Evolutionary conservation across 2,888 invertebrate species (phyloP).

Genomic region (Eueremaeus valkanovi): DNA sequence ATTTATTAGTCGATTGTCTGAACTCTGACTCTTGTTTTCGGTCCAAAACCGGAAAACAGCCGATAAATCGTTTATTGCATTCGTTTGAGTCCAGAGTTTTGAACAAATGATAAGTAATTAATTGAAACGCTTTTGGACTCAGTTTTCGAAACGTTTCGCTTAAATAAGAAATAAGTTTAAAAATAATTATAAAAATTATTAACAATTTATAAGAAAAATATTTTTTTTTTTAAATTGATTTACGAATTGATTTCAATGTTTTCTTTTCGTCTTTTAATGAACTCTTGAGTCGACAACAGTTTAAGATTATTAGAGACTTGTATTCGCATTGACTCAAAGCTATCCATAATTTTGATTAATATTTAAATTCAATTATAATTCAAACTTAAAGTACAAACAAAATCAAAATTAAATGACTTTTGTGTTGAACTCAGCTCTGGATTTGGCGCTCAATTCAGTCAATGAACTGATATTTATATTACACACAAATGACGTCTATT

Average conservation of each 20-base stretch:
- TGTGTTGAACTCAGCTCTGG: too few relatives aligned
- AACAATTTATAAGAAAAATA: too few relatives aligned
- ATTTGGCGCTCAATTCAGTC: too few relatives aligned
- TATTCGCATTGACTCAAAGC: not conserved
- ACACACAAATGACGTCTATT: too few relatives aligned
- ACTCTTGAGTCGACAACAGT: not conserved
- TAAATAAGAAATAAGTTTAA: not conserved
- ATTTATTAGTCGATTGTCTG: slow-evolving; percentile 11
- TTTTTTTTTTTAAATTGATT: too few relatives aligned
- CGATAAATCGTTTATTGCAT: not conserved
- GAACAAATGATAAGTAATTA: slow-evolving; percentile 19
- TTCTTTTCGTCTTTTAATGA: not conserved
- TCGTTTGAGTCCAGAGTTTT: not conserved
- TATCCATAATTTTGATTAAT: not conserved
- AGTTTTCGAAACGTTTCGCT: not conserved
- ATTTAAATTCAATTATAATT: not conserved
- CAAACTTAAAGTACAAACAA: not conserved
- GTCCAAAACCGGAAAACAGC: not conserved
- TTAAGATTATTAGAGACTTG: not conserved
- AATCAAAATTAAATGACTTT: not conserved
- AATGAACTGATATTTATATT: too few relatives aligned
- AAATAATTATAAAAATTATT: not conserved
- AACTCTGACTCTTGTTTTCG: slow-evolving; percentile 24
- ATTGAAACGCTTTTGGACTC: slow-evolving; percentile 6
- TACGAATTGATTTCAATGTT: slow-evolving; percentile 3